Evolutionary conservation across 2,888 invertebrate genomes (phyloP).

Genomic region (Griposia aprilina): DNA sequence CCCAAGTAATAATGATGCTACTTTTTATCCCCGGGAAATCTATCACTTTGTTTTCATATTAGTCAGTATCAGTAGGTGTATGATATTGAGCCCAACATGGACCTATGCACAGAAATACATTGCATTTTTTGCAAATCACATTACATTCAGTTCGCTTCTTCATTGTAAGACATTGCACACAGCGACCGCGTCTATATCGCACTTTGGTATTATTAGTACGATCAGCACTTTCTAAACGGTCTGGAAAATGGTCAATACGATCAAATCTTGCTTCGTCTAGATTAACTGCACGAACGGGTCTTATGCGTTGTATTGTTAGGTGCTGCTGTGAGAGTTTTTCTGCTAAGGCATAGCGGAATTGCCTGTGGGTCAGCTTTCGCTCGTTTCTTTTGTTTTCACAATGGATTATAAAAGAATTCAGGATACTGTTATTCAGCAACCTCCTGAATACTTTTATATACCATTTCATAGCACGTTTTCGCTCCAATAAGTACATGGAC

Average conservation of each 20-base stretch:
- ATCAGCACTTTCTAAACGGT: conserved; percentile 22
- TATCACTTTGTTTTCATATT: too few relatives aligned
- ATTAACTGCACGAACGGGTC: conserved; percentile 11
- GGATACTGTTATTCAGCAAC: conserved; percentile 14
- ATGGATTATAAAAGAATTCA: conserved; percentile 16
- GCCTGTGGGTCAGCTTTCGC: conserved; percentile 15
- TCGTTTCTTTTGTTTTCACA: conserved; percentile 21
- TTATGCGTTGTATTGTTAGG: conserved; percentile 23
- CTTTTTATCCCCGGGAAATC: too few relatives aligned
- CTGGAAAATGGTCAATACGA: not conserved
- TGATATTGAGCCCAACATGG: conserved; percentile 11
- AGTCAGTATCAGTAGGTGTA: not conserved
- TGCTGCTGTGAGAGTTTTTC: conserved; percentile 22
- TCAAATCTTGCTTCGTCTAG: conserved; percentile 1
- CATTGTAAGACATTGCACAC: conserved; percentile 11
- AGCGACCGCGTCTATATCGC: conserved; percentile 12
- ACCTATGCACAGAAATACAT: conserved; percentile 6
- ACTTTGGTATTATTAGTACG: conserved; percentile 20
- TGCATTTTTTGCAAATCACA: conserved; percentile 7
- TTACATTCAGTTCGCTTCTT: conserved; percentile 4
- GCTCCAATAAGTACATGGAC: conserved; percentile 6
- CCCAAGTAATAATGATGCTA: too few relatives aligned
- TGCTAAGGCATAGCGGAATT: conserved; percentile 16
- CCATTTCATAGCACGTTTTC: conserved; percentile 7
- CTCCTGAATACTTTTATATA: conserved; percentile 15